These are phyloP conservation scores for Leptobrachium leishanense DNA, from an alignment of 2,113 vertebrate species.

Conservation along the genomic window DNA sequence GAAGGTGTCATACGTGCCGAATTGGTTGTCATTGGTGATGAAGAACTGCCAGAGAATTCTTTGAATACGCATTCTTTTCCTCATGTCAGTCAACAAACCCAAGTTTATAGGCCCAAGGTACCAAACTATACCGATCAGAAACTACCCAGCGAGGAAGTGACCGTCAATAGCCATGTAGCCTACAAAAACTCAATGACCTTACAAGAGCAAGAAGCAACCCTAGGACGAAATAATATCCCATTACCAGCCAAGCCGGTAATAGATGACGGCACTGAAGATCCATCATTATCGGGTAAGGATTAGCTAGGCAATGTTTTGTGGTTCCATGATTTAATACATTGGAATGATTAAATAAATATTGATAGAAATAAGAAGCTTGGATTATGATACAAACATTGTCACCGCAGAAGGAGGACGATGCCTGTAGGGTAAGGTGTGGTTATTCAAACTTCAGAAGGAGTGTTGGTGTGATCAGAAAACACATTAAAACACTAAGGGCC, in stretches of 20 bases:
- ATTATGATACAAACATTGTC: neutral
- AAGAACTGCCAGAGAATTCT: slow-evolving; percentile 62
- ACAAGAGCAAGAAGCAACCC: slow-evolving; percentile 69
- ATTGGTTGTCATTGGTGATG: slow-evolving; percentile 80
- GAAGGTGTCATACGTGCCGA: slow-evolving; percentile 85
- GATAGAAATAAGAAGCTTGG: neutral
- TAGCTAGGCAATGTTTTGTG: slow-evolving; percentile 64
- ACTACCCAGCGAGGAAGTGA: slow-evolving; percentile 51
- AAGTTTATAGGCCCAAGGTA: slow-evolving; percentile 74
- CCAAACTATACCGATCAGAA: slow-evolving; percentile 51
- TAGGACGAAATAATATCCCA: slow-evolving; percentile 57
- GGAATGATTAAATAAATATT: neutral
- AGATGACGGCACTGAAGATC: slow-evolving; percentile 66
- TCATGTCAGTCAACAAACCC: slow-evolving; percentile 73
- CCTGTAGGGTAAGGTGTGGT: neutral
- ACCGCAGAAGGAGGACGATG: neutral
- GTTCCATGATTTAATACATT: slow-evolving; percentile 66
- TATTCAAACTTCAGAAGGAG: neutral
- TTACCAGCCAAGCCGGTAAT: slow-evolving; percentile 49
- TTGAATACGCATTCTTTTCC: slow-evolving; percentile 64
- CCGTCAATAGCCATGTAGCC: slow-evolving; percentile 54
- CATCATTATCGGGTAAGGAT: slow-evolving; percentile 73
- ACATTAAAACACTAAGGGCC: no score
- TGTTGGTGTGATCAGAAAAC: no score
- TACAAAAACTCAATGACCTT: slow-evolving; percentile 70